Evolutionary conservation across 2,113 vertebrate genomes (phyloP).

Genomic region (Dissostichus mawsoni): DNA sequence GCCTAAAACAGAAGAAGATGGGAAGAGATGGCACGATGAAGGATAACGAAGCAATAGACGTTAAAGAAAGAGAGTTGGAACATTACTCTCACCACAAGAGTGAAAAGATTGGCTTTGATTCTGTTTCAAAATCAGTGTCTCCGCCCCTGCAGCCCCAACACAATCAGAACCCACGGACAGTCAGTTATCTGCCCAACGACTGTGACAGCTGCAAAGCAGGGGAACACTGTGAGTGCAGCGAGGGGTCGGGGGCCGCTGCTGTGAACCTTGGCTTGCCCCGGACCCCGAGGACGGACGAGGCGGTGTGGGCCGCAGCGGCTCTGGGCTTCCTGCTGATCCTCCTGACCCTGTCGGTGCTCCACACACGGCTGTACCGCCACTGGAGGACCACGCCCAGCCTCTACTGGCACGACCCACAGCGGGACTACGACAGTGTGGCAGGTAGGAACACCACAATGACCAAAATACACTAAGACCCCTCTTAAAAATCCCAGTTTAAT

Average conservation of each 20-base stretch:
- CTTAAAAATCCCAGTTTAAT: too few species aligned
- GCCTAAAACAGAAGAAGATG: neutral
- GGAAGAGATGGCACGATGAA: neutral
- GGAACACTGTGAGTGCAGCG: constrained; percentile 29
- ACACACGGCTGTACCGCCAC: constrained; percentile 85
- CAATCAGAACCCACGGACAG: neutral
- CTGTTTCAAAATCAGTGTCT: constrained; percentile 5
- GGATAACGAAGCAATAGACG: constrained; percentile 24
- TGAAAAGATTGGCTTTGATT: neutral
- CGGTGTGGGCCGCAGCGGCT: constrained; percentile 89
- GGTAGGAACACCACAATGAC: constrained; percentile 53
- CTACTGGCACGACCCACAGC: constrained; percentile 86
- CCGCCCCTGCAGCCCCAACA: too few species aligned
- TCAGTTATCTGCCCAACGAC: neutral
- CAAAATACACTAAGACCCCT: neutral
- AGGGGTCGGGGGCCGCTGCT: neutral
- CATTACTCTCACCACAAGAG: constrained; percentile 5
- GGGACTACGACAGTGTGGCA: constrained; percentile 83
- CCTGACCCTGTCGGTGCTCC: constrained; percentile 83
- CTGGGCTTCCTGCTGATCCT: constrained; percentile 89
- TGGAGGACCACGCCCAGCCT: constrained; percentile 87
- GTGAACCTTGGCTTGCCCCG: constrained; percentile 44
- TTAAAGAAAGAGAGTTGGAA: constrained; percentile 51
- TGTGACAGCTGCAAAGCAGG: constrained; percentile 37
- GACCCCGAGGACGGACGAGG: constrained; percentile 87